These are phyloP conservation scores for Macroglossus sobrinus DNA, from an alignment of 2,113 vertebrate species.

Conservation along the genomic window DNA sequence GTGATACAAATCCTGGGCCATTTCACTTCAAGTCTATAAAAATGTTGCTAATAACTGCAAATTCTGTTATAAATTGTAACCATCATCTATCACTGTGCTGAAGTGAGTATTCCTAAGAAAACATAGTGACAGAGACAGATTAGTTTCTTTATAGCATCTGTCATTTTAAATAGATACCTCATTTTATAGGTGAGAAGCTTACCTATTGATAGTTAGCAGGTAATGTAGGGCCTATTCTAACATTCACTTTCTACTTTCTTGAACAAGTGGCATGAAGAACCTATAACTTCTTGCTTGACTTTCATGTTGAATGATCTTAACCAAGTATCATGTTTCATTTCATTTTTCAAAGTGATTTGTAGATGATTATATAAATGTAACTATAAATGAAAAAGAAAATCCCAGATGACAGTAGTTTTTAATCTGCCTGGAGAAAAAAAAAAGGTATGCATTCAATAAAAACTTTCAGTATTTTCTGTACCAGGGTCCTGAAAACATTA, in stretches of 20 bases:
- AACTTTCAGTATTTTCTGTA: not conserved
- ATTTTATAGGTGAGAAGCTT: constrained; percentile 22
- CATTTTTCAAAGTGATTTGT: not conserved
- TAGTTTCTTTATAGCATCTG: constrained; percentile 20
- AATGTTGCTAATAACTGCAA: constrained; percentile 48
- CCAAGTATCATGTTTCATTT: not conserved
- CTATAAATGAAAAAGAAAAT: not conserved
- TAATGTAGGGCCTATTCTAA: not conserved
- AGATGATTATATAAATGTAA: not conserved
- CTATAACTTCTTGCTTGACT: not conserved
- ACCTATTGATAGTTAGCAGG: not conserved
- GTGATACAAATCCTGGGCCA: not conserved
- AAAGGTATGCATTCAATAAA: not conserved
- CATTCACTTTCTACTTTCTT: not conserved
- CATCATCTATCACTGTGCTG: constrained; percentile 10
- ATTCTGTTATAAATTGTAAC: constrained; percentile 28
- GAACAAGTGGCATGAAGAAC: not conserved
- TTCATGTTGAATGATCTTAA: not conserved
- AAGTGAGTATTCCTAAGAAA: not conserved
- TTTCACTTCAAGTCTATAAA: constrained; percentile 34
- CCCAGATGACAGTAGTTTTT: not conserved
- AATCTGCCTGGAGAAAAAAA: not conserved
- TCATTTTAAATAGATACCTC: not conserved
- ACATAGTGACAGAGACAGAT: not conserved
- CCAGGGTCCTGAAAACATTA: not conserved